Percentiles rank a stretch among this genome's conserved stretches.
Conservation (phyloP, 1,140 invertebrate species). For the Phenacoccus solenopsis region DNA sequence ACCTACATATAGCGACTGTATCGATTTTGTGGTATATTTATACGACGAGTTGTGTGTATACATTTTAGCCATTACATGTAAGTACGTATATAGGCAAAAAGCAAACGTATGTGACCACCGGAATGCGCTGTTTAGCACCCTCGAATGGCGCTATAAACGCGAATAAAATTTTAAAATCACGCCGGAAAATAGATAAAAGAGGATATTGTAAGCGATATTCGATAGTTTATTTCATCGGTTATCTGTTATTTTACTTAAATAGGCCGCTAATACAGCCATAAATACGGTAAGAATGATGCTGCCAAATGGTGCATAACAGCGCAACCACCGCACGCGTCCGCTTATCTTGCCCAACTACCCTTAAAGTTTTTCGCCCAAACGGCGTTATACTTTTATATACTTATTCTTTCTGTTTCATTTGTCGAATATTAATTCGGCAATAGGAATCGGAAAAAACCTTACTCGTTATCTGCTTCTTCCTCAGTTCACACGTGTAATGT, state of each 20-base stretch:
- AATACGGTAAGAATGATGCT: background rate
- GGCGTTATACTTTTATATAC: background rate
- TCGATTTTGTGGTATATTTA: background rate
- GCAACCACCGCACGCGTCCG: background rate
- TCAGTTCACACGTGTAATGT: background rate
- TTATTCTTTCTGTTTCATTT: background rate
- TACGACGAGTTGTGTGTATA: too few relatives aligned
- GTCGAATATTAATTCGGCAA: background rate
- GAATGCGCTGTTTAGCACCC: too few relatives aligned
- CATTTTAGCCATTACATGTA: too few relatives aligned
- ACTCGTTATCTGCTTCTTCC: too few relatives aligned
- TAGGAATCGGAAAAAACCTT: too few relatives aligned
- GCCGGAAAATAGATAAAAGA: background rate
- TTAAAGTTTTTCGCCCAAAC: background rate
- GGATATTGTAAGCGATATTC: background rate
- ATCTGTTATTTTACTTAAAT: background rate
- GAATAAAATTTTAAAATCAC: background rate
- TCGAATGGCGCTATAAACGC: background rate
- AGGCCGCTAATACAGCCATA: background rate
- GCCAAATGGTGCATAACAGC: constrained; percentile 1
- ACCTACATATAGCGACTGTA: background rate
- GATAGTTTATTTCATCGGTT: constrained; percentile 2
- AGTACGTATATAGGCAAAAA: too few relatives aligned
- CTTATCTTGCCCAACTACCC: background rate
- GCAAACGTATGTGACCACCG: too few relatives aligned